Conservation (phyloP, 2,888 invertebrate genomes). For the Amphimallon solstitiale region DNA sequence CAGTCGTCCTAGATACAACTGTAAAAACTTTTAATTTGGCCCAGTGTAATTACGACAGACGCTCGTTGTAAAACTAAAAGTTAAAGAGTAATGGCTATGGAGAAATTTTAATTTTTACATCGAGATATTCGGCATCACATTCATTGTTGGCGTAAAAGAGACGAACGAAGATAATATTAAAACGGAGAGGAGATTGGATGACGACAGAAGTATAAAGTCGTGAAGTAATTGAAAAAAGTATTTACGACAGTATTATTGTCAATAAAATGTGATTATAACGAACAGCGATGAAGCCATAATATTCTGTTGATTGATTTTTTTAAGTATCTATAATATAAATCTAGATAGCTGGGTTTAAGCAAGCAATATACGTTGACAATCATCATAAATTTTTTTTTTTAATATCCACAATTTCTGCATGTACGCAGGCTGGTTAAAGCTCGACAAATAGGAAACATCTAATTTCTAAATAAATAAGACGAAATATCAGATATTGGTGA, state of each 20-base stretch:
- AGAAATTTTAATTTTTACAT: constrained; percentile 9
- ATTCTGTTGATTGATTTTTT: background rate
- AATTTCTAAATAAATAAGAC: no score
- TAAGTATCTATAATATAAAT: background rate
- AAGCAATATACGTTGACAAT: no score
- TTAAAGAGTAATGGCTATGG: background rate
- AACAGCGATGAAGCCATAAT: background rate
- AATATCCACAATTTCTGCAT: no score
- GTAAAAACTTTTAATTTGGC: constrained; percentile 28
- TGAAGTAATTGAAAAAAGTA: background rate
- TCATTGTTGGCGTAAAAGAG: background rate
- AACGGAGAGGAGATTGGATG: background rate
- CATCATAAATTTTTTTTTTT: no score
- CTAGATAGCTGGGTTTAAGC: no score
- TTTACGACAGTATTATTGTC: background rate
- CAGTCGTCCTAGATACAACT: background rate
- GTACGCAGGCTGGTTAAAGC: no score
- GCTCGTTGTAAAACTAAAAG: background rate
- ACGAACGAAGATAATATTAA: background rate
- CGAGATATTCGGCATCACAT: background rate
- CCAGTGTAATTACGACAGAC: constrained; percentile 15
- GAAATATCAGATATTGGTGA: no score
- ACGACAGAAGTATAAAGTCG: background rate
- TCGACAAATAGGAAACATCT: no score
- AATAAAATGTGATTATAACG: background rate